Evolutionary conservation across 2,888 invertebrate species (phyloP), one percentile per base, ranked within the genome.

Genomic region (Oscheius sp.): DNA sequence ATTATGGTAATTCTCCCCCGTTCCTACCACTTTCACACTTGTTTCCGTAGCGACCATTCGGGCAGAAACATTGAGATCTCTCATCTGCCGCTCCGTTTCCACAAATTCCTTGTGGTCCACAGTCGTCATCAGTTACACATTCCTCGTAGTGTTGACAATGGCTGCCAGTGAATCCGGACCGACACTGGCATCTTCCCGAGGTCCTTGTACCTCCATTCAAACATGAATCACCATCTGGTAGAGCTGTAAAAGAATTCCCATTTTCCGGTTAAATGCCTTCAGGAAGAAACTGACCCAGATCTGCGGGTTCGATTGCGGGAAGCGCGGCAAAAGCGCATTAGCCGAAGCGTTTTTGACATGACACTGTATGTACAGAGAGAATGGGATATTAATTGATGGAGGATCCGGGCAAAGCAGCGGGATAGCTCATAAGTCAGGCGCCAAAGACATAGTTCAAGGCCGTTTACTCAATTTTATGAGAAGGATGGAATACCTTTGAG

Each of bases 131-230:
- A 57, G 91, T 91, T 8, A 90, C 88, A 85, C 96, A 96, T 86
- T 95, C 95, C 85, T 95, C 59, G 12, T 56, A 76, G 87, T 91
- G 93, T 88, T 95, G 94, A 85, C 95, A 95, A 30, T 91, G 90
- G 0, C 91, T 84, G 0, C 95, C 95, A 74, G 91, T 91, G 88
- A 91, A 92, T 82, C 92, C 89, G 9, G 71, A 71, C 28, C 86
- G 80, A 76, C 88, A 88, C 1, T 77, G 67, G 73, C 89, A 88
- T 5, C 24, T 47, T 56, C 84, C 85, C 51, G 82, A 79, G 14
- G 61, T 57, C 26, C 74, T 72, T 5, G 68, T 73, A 17, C 95
- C 95, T 84, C 92, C 92, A 1, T 92, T 92, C 57, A 92, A 92
- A 86, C 95, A 95, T 1, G 90, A 90, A 87, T 94, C 94, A 74